A percentile compares a stretch with the other conserved stretches of the same genome.
These are phyloP conservation scores for Hyperoodon ampullatus DNA, from an alignment of 2,113 vertebrate species.

Conservation along the genomic window DNA sequence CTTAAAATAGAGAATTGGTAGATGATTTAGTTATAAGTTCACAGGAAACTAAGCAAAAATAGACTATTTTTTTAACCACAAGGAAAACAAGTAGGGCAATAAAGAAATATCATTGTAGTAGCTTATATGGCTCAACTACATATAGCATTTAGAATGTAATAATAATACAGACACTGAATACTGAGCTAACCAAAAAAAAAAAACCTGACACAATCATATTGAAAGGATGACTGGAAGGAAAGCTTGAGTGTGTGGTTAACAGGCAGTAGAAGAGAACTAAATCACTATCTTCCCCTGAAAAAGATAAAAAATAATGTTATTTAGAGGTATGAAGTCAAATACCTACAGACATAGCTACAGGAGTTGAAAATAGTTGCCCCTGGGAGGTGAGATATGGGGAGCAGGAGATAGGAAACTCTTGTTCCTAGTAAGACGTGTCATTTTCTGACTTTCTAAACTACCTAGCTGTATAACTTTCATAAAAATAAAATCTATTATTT, in stretches of 20 bases:
- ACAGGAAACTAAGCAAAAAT: constrained; percentile 9
- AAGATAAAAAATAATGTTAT: not conserved
- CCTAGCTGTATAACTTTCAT: not conserved
- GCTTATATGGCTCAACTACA: not conserved
- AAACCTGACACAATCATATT: not conserved
- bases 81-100: not conserved
- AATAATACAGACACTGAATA: not conserved
- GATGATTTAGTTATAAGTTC: not conserved
- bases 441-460: constrained; percentile 19
- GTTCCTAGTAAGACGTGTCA: not conserved
- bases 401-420: not conserved
- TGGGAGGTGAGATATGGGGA: not conserved
- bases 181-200: not conserved
- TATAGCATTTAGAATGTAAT: not conserved
- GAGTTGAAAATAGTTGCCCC: not conserved
- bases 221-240: not conserved
- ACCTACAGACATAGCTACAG: not conserved
- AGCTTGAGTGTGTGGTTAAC: not conserved
- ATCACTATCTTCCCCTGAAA: not conserved
- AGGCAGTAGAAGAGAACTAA: not conserved
- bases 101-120: not conserved
- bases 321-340: not conserved
- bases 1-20: not conserved
- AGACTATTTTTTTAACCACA: not conserved
- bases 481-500: constrained; percentile 7